Base-by-base conservation (phyloP, 2,888 invertebrate species). In the Tribolium freemani region DNA sequence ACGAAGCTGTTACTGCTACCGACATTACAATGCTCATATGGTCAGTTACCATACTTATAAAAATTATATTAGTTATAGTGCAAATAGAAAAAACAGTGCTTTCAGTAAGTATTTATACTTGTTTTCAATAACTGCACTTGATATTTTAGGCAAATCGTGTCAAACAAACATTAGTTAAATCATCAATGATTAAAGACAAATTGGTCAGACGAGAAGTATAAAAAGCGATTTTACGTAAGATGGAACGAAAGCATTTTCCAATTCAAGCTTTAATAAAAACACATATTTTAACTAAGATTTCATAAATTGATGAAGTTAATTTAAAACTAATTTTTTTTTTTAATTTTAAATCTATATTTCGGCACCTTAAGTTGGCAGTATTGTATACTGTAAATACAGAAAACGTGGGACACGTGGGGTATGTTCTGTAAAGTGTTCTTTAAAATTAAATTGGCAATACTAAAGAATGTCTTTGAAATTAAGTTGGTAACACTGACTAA, bases 131-230 rank as follows among this genome's bases (percentile, higher is more conserved):
- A 21, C 26, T 54, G 11, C 5, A n/a, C n/a, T 54, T 21, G 6
- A n/a, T 54, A 54, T 54, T 54, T 56, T 11, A 56, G 56, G 56
- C 56, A 13, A 38, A 31, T 5, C 8, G 11, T 13, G 13, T 56
- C 11, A 56, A 56, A 56, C 38, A 11, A 56, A 56, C 56, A 1
- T 5, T 38, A 10, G 26, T 21, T 5, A 21, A 10, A 26, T n/a
- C n/a, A n/a, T 53, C 53, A 9, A 6, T 53, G 2, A 10, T 26
- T 26, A 20, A 53, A n/a, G n/a, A 53, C 10, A 26, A 53, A n/a
- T 53, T 26, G n/a, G n/a, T 53, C 21, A 21, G 26, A 53, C 21
- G 26, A 26, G 53, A 53, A 16, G 53, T 53, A 16, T 2, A 16
- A 26, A 16, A 10, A 53, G 16, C 9, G 9, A 31, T 31, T 8